Percentiles rank a stretch among this genome's conserved stretches.
Conservation (phyloP, 2,113 vertebrate genomes). For the Pseudois nayaur region DNA sequence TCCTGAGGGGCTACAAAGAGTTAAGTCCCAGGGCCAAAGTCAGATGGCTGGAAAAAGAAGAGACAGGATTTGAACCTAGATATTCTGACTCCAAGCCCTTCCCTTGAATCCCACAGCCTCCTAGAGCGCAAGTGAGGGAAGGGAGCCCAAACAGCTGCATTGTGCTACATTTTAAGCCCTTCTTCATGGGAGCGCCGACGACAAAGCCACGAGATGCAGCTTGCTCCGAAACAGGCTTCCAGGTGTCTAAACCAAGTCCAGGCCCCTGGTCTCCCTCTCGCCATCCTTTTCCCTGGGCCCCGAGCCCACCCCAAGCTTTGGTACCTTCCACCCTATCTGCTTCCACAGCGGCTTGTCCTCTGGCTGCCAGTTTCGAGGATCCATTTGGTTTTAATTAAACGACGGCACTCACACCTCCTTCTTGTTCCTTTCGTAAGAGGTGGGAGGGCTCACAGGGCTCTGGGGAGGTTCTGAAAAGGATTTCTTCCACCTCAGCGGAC, state of each 20-base stretch:
- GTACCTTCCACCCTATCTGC: background rate
- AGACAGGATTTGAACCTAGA: background rate
- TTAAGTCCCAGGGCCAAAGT: background rate
- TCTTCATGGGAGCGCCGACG: background rate
- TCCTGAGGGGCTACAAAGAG: background rate
- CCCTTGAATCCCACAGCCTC: background rate
- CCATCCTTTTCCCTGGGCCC: background rate
- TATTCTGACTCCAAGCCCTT: background rate
- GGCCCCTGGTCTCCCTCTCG: background rate
- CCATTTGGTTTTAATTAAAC: background rate
- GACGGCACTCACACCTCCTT: background rate
- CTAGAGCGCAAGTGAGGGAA: background rate
- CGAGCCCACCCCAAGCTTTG: background rate
- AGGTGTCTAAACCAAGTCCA: background rate
- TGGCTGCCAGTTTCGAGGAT: background rate
- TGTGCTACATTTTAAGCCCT: background rate
- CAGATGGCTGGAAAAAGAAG: background rate
- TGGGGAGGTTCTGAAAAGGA: background rate
- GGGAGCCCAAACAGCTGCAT: accelerated
- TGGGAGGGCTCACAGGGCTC: background rate
- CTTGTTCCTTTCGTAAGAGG: background rate
- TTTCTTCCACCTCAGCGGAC: background rate
- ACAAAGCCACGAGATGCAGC: background rate
- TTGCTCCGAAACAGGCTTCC: background rate
- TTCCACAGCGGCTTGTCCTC: background rate